Conservation (phyloP, 2,113 vertebrate genomes). For the Trochalopteron elliotii region DNA sequence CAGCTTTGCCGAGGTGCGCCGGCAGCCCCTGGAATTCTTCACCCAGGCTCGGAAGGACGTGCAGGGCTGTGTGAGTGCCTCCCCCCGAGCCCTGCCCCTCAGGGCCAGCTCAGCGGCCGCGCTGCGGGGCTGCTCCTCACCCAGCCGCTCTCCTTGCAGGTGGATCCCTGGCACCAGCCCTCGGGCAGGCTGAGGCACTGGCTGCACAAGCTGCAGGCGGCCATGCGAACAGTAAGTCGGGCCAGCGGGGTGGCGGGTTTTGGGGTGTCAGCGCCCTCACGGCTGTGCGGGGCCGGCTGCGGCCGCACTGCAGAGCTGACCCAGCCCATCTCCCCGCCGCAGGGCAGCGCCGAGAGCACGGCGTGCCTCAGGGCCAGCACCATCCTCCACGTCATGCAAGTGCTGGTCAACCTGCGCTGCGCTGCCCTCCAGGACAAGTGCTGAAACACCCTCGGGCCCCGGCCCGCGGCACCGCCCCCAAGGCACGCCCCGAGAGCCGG, state of each 20-base stretch:
- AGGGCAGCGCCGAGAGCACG: background rate
- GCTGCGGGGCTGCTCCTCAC: fast-evolving
- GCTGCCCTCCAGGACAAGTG: background rate
- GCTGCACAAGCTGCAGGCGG: background rate
- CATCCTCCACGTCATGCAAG: background rate
- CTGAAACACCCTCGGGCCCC: background rate
- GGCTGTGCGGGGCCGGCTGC: fast-evolving
- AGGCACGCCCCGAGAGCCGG: fast-evolving
- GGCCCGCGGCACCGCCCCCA: fast-evolving
- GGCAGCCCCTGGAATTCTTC: background rate
- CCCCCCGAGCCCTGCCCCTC: fast-evolving
- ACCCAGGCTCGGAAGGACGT: background rate
- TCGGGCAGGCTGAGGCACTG: background rate
- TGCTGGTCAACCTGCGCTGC: background rate
- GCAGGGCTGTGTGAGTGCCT: constrained; percentile 14
- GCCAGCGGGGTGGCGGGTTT: fast-evolving
- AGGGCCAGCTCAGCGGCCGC: fast-evolving
- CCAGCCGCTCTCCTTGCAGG: background rate
- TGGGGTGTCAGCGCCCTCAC: fast-evolving
- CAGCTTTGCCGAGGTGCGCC: background rate
- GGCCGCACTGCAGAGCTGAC: fast-evolving
- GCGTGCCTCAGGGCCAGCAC: background rate
- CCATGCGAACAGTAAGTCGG: background rate
- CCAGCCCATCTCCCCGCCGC: fast-evolving
- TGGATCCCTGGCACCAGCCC: background rate